A percentile compares a stretch with the other conserved stretches of the same genome.
These are phyloP conservation scores for Drosophila subsilvestris DNA, from an alignment of 2,888 invertebrate genomes.

Conservation along the genomic window DNA sequence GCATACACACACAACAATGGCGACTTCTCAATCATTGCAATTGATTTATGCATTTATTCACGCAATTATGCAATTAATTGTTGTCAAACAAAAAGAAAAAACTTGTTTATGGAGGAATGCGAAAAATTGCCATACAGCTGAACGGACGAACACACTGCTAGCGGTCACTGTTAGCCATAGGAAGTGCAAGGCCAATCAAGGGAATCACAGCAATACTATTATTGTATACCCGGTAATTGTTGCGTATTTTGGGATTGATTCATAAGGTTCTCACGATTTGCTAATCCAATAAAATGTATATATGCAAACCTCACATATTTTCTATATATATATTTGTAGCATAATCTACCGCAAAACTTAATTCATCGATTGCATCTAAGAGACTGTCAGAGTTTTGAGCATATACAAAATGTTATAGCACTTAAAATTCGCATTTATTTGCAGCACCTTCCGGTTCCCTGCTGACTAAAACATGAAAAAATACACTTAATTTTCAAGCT, in stretches of 20 bases:
- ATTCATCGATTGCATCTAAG: too few species aligned
- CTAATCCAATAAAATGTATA: background rate
- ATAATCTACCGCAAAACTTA: background rate
- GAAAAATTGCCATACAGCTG: constrained; percentile 69
- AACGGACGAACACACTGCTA: constrained; percentile 13
- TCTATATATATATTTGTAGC: background rate
- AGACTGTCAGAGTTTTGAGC: too few species aligned
- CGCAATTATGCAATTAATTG: constrained; percentile 77
- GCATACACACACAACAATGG: constrained; percentile 19
- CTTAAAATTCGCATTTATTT: too few species aligned
- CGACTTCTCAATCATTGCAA: constrained; percentile 37
- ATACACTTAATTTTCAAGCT: too few species aligned
- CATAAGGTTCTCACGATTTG: background rate
- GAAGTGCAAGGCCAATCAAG: constrained; percentile 48
- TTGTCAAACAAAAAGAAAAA: constrained; percentile 61
- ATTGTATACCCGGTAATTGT: background rate
- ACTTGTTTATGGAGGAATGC: constrained; percentile 60
- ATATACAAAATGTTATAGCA: too few species aligned
- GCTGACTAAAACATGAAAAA: too few species aligned
- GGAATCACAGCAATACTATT: constrained; percentile 9
- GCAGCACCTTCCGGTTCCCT: too few species aligned
- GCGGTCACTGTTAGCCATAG: constrained; percentile 47
- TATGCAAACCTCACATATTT: background rate
- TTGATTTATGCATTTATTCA: constrained; percentile 73
- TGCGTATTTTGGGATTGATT: background rate